Base-by-base conservation (phyloP, 2,113 vertebrate species). In the Brachyhypopomus occidentalis region DNA sequence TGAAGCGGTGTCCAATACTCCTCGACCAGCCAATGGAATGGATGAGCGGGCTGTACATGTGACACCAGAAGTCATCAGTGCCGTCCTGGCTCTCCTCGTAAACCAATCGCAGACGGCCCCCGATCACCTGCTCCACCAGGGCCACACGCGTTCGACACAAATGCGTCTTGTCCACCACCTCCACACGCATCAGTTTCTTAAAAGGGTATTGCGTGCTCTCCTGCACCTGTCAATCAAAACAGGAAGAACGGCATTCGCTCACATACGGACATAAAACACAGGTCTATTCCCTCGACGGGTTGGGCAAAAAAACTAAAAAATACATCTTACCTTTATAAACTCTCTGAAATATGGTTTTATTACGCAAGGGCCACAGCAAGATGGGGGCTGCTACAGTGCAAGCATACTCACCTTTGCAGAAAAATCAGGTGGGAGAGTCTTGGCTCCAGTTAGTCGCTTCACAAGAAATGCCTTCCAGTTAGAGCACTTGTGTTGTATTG, bases 381-480 rank as follows among this genome's bases (percentile, higher is more conserved):
- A 30, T 30, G 3, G 30, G 2, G 3, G 30, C 30, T 3, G 30
- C 30, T 30, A 30, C 2, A 30, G 20, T 38, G 16, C 23, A 52
- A 55, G 20, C 3, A 23, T 56, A 27, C 89, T 95, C 92, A 99
- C 98, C 97, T 95, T 98, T 90, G 94, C 87, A 89, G 94, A 93
- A 89, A 99, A 99, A 90, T 99, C 97, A 75, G 94, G 93, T 82
- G 98, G 98, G 93, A 99, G 95, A 84, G 98, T 99, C 96, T 99
- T 99, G 91, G 96, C 95, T 95, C 98, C 98, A 91, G 97, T 99
- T 88, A 99, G 96, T 92, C 97, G 95, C 93, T 98, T 98, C 90
- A 99, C 96, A 84, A 99, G 95, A 94, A 99, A 97, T 83, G 93
- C 93, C 95, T 99, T 99, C 98, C 98, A 99, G 95, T 99, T 99